Evolutionary conservation across 2,888 invertebrate species (phyloP).

Genomic region (Orgyia antiqua): DNA sequence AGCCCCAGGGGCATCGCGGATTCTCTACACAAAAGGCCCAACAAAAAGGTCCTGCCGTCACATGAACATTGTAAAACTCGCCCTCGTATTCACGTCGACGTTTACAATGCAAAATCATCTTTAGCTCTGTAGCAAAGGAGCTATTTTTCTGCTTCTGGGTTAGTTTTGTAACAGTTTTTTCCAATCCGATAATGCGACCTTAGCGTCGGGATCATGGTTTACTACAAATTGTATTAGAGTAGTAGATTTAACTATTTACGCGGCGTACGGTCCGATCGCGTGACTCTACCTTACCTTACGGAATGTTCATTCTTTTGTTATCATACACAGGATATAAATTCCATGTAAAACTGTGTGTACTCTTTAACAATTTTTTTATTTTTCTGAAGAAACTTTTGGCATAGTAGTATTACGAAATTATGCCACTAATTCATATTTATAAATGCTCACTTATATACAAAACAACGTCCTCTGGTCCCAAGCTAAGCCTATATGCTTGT

Average conservation of each 20-base stretch:
- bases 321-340: too few relatives aligned
- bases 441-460: too few relatives aligned
- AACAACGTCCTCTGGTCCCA: too few relatives aligned
- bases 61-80: constrained; percentile 76
- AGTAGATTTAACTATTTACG: constrained; percentile 76
- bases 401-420: too few relatives aligned
- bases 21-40: constrained; percentile 70
- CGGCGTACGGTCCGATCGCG: constrained; percentile 33
- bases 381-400: too few relatives aligned
- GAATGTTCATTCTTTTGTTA: constrained; percentile 28
- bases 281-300: constrained; percentile 22
- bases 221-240: constrained; percentile 78
- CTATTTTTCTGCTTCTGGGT: constrained; percentile 35
- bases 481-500: too few relatives aligned
- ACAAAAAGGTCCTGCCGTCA: constrained; percentile 75
- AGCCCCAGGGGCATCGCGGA: constrained; percentile 68
- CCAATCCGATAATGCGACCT: constrained; percentile 77
- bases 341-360: too few relatives aligned
- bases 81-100: constrained; percentile 50
- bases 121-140: constrained; percentile 35
- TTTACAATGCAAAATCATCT: constrained; percentile 47
- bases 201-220: constrained; percentile 76
- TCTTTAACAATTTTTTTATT: too few relatives aligned
- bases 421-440: too few relatives aligned
- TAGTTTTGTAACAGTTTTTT: constrained; percentile 70